Base-by-base conservation (phyloP, 2,113 vertebrate genomes). In the Chrysemys picta region DNA sequence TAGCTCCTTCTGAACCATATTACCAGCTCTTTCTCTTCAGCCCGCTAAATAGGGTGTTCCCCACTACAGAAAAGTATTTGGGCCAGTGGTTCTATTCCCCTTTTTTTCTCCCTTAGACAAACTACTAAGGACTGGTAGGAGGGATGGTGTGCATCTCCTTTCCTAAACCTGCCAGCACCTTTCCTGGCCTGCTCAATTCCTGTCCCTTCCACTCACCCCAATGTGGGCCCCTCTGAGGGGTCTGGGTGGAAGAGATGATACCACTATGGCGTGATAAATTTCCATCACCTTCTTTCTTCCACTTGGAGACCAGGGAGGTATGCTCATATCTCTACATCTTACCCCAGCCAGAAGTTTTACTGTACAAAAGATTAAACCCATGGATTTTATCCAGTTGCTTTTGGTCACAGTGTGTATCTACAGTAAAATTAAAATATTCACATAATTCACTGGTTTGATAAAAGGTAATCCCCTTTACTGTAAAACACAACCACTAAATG, bases 401-500 rank as follows among this genome's bases (percentile, higher is more conserved):
- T 89, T 22, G 72, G 84, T 52, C 75, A 82, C 1, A 19, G 14
- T 79, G 54, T 17, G 19, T 50, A 94, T 95, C 94, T 54, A 11
- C 35, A 82, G 13, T 53, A 57, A 75, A 85, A 42, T n/a, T 91
- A 80, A 97, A 94, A 49, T 24, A 85, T 29, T 42, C 0, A 0
- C 27, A 52, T 69, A 76, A 57, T 38, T 53, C 82, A 89, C 49
- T 19, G 22, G 47, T 96, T 94, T 96, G 72, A 76, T 95, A 92
- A 42, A 94, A 24, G 89, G 17, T 56, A 57, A 69, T 82, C 7
- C 16, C 9, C 31, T 90, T 91, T 88, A 75, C 75, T 82, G 25
- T 76, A 72, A 97, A 97, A 85, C 82, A 84, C 22, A 21, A 78
- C 8, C 47, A 38, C 42, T 16, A 80, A 92, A 89, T 94, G 65